Evolutionary conservation across 2,797 vertebrate genomes (phyloP), one percentile per base, ranked within the genome.

Genomic region (Saxicola maurus): DNA sequence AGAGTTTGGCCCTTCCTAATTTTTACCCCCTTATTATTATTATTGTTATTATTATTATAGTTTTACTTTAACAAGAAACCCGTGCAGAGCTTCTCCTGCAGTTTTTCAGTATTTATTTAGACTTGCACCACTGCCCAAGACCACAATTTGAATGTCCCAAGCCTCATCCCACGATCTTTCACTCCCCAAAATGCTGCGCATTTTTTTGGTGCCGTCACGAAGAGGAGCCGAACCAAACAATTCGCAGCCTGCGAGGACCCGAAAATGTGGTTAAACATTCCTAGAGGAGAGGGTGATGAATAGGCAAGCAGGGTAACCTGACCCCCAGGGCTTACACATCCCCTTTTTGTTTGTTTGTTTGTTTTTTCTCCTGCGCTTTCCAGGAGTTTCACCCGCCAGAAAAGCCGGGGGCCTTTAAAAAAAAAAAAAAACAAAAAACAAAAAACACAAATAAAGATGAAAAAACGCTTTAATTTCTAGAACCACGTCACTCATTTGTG

Each of bases 311-410:
- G 75, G 38, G 33, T 30, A 84, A 81, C 65, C 74, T 35, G 75
- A 77, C 57, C 75, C 40, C 40, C n/a, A 15, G 67, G 83, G 90
- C 51, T 84, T 17, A 35, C 53, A 82, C 51, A 20, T 90, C 88
- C 72, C 68, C 28, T 88, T 82, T 88, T 52, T 75, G 75, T 89
- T 89, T 89, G 77, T 76, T 93, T 87, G 46, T 65, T n/a, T 53
- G 17, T 38, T 28, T 37, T 45, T 38, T 40, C 71, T 91, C 42
- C 46, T 30, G 43, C 48, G 62, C 60, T 93, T 95, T 38, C 69
- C 86, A 76, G 75, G 82, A 68, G 65, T 74, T 78, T 69, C 60
- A 43, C 57, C 81, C 28, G 0, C 45, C 2, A 27, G 64, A 31
- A 48, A 89, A 84, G 14, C 73, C 56, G 1, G 6, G 43, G 66